Percentiles rank a stretch among this genome's conserved stretches.
These are phyloP conservation scores for Caenorhabditis sp. DNA, from an alignment of 2,888 invertebrate species.

Conservation along the genomic window DNA sequence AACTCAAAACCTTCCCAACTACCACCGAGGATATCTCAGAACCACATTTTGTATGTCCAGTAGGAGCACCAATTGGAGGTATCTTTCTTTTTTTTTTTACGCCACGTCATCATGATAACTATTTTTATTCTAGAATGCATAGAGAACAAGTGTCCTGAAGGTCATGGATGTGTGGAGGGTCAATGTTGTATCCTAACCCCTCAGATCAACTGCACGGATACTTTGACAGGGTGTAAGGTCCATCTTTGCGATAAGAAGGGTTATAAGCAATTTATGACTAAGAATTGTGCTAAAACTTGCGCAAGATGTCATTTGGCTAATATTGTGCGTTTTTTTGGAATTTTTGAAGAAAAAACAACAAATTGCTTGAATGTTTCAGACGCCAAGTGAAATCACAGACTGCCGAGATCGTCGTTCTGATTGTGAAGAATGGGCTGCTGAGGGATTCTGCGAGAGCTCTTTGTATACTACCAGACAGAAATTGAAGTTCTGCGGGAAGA, in stretches of 20 bases:
- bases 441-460: conserved; percentile 76
- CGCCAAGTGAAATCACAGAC: conserved; percentile 60
- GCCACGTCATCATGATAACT: too few species aligned
- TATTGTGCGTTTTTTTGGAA: conserved; percentile 51
- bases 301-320: conserved; percentile 73
- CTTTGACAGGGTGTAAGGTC: conserved; percentile 66
- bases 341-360: not conserved
- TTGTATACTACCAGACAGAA: conserved; percentile 76
- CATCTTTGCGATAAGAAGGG: conserved; percentile 73
- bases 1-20: conserved; percentile 27
- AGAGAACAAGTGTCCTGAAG: conserved; percentile 72
- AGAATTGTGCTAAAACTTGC: conserved; percentile 75
- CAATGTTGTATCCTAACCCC: conserved; percentile 77
- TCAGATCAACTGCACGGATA: conserved; percentile 75
- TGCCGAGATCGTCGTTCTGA: conserved; percentile 75
- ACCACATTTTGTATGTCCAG: conserved; percentile 67
- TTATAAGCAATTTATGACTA: conserved; percentile 76
- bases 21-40: conserved; percentile 46
- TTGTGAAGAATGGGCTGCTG: conserved; percentile 76
- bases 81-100: not conserved
- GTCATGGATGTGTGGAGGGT: conserved; percentile 74
- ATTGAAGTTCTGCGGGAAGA: conserved; percentile 75
- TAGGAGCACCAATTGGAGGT: conserved; percentile 76
- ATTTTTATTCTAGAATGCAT: conserved; percentile 51
- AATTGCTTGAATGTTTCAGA: conserved; percentile 33